phyloP scores from a whole-genome alignment of 2,888 invertebrate species.

The Cephalotes varians region DNA sequence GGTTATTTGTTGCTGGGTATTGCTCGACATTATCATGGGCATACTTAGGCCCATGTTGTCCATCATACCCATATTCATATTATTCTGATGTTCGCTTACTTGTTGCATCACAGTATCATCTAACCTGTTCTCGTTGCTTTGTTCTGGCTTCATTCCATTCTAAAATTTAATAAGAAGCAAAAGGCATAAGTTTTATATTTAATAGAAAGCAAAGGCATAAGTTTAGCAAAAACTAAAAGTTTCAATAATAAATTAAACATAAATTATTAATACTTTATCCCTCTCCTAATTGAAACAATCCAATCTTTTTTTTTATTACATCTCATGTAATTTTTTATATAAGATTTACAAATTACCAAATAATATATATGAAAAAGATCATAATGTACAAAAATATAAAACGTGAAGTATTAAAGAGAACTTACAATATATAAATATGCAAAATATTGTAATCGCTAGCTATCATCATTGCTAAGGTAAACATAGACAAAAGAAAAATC shows the following conservation, averaged over 20 bases:
- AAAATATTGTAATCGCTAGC: slow-evolving; percentile 55
- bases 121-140: slow-evolving; percentile 82
- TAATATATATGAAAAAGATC: neutral
- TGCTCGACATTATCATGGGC: slow-evolving; percentile 80
- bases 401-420: slow-evolving; percentile 23
- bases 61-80: slow-evolving; percentile 83
- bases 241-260: slow-evolving; percentile 3
- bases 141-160: slow-evolving; percentile 83
- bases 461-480: slow-evolving; percentile 71
- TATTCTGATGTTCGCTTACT: slow-evolving; percentile 81
- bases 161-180: slow-evolving; percentile 60
- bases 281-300: slow-evolving; percentile 6
- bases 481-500: slow-evolving; percentile 67
- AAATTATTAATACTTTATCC: neutral
- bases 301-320: neutral
- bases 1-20: slow-evolving; percentile 82
- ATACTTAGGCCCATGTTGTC: slow-evolving; percentile 82
- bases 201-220: slow-evolving; percentile 41
- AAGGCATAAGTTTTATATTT: slow-evolving; percentile 22
- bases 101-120: slow-evolving; percentile 82
- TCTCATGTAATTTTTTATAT: neutral
- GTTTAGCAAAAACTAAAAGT: neutral
- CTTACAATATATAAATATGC: slow-evolving; percentile 52
- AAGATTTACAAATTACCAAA: neutral
- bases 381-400: neutral